phyloP scores from a whole-genome alignment of 2,113 vertebrate genomes.

The Pygoscelis adeliae region DNA sequence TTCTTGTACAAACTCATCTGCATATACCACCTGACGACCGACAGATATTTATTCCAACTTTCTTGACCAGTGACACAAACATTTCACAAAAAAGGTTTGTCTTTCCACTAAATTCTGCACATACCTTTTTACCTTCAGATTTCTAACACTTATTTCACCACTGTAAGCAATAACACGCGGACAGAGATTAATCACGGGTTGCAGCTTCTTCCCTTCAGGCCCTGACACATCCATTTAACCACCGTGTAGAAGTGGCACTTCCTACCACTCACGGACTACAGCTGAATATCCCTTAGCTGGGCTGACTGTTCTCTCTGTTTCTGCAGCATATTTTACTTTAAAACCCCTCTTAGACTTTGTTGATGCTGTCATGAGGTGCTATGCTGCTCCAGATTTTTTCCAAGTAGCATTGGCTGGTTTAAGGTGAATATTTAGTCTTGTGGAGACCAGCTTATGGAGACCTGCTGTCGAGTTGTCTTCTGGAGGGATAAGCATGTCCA shows the following conservation, averaged over 20 bases:
- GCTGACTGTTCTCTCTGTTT: not conserved
- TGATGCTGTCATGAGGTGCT: too few relatives aligned
- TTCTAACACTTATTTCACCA: not conserved
- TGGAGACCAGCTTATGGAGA: not conserved
- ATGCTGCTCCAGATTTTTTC: not conserved
- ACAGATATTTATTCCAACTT: not conserved
- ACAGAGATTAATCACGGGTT: not conserved
- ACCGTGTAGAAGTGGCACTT: not conserved
- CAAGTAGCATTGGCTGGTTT: not conserved
- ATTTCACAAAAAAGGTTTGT: not conserved
- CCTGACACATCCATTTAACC: not conserved
- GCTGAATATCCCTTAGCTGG: not conserved
- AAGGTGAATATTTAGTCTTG: not conserved
- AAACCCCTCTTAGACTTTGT: not conserved
- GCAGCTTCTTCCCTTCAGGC: not conserved
- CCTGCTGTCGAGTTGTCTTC: not conserved
- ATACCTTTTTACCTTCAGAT: not conserved
- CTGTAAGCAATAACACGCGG: not conserved
- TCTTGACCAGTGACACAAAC: not conserved
- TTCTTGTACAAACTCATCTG: not conserved
- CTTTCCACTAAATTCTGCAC: not conserved
- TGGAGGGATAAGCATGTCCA: not conserved
- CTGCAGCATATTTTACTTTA: not conserved
- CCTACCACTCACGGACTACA: not conserved
- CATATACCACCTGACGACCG: rapidly evolving